Conservation (phyloP, 2,113 vertebrate genomes). For the Charadrius vociferus region DNA sequence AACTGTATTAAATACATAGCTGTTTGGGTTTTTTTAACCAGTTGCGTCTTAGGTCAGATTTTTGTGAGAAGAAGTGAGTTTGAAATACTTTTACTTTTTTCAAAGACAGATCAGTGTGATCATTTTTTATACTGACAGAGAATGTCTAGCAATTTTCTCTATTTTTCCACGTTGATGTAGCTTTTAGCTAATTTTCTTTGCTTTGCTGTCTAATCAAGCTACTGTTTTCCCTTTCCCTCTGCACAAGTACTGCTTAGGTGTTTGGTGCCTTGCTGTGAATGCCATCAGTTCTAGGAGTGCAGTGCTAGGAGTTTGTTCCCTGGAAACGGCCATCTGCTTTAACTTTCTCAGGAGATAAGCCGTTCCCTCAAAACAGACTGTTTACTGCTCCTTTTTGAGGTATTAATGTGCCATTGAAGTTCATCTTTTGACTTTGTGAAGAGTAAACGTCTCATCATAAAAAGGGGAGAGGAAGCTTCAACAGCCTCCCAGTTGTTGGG, state of each 20-base stretch:
- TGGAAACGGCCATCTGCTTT: neutral
- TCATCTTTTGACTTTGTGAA: neutral
- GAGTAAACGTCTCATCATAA: neutral
- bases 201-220: neutral
- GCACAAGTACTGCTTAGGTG: neutral
- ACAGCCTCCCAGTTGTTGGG: neutral
- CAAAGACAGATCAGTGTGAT: neutral
- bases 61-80: neutral
- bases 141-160: neutral
- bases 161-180: neutral
- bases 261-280: neutral
- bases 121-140: neutral
- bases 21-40: neutral
- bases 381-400: neutral
- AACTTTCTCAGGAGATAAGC: neutral
- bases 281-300: neutral
- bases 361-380: neutral
- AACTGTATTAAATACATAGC: neutral
- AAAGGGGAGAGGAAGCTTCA: neutral
- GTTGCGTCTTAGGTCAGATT: neutral
- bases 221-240: neutral
- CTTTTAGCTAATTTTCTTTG: neutral
- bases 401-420: neutral
- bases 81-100: neutral
- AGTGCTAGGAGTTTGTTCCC: neutral